phyloP scores from a whole-genome alignment of 2,888 invertebrate genomes.

The Iselma pallidipennis region DNA sequence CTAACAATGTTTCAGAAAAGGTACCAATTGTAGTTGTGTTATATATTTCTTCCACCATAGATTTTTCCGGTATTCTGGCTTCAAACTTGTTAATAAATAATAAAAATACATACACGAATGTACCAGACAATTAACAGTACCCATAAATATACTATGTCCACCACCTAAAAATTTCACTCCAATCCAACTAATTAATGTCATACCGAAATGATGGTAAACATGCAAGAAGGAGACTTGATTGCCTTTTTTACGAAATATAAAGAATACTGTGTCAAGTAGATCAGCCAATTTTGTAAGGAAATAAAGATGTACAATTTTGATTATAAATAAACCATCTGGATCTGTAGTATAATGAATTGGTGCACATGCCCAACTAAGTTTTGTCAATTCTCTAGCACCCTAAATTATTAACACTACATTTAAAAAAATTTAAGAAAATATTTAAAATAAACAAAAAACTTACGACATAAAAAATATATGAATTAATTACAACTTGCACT shows the following conservation, averaged over 20 bases:
- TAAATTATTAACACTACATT: conserved; percentile 5
- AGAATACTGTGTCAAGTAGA: conserved; percentile 79
- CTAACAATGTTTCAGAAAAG: conserved; percentile 33
- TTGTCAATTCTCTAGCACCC: conserved; percentile 15
- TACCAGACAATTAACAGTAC: conserved; percentile 72
- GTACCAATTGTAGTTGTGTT: conserved; percentile 80
- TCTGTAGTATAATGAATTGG: conserved; percentile 68
- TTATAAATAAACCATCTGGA: conserved; percentile 63
- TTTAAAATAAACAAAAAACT: conserved; percentile 19
- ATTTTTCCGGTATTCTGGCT: conserved; percentile 70
- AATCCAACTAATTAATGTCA: conserved; percentile 71
- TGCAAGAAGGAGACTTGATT: conserved; percentile 83
- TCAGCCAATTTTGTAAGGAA: conserved; percentile 73
- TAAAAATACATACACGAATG: conserved; percentile 83
- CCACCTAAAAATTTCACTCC: conserved; percentile 67
- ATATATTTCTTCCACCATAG: conserved; percentile 86
- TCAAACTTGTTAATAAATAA: conserved; percentile 75
- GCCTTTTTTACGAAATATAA: conserved; percentile 81
- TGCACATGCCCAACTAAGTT: conserved; percentile 60
- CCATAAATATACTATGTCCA: conserved; percentile 68
- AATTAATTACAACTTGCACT: conserved; percentile 34
- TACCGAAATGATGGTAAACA: conserved; percentile 83
- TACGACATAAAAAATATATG: conserved; percentile 30
- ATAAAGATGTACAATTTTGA: conserved; percentile 67
- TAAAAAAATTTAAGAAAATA: background rate